Conservation (phyloP, 1,140 invertebrate genomes). For the Linepithema humile region DNA sequence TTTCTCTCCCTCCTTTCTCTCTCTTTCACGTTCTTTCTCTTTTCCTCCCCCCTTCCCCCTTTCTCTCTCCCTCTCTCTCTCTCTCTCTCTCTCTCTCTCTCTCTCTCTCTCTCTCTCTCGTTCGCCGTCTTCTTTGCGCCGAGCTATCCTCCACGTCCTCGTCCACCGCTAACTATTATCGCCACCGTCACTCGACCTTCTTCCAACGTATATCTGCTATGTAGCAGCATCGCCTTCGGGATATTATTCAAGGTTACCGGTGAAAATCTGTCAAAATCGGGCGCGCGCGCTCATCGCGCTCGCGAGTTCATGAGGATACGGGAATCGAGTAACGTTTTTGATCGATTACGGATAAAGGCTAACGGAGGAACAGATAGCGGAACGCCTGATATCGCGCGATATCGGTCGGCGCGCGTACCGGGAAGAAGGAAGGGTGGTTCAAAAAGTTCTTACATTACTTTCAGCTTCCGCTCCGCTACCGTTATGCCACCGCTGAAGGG, state of each 20-base stretch:
- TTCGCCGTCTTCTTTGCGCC: conserved; percentile 19
- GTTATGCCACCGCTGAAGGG: conserved; percentile 40
- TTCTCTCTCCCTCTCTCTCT: conserved; percentile 65
- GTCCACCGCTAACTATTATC: conserved; percentile 70
- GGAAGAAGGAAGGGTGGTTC: conserved; percentile 44
- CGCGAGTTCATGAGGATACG: neutral
- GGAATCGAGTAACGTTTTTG: neutral
- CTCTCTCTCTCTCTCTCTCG: too few relatives aligned
- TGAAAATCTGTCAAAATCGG: conserved; percentile 75
- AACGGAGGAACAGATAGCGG: conserved; percentile 1
- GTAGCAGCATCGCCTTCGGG: conserved; percentile 62
- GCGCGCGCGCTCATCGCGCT: too few relatives aligned
- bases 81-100: conserved; percentile 54
- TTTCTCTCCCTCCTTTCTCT: conserved; percentile 46
- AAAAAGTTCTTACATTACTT: conserved; percentile 16
- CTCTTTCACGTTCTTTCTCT: conserved; percentile 48
- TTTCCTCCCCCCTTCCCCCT: conserved; percentile 20
- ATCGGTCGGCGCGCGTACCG: neutral
- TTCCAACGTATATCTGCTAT: conserved; percentile 64
- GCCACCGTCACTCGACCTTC: conserved; percentile 74
- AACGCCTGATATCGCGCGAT: conserved; percentile 12
- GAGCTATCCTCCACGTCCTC: conserved; percentile 48
- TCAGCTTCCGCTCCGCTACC: conserved; percentile 55
- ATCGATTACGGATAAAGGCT: neutral
- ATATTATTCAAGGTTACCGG: conserved; percentile 75